Evolutionary conservation across 2,113 vertebrate genomes (phyloP).

Genomic region (Laterallus jamaicensis): DNA sequence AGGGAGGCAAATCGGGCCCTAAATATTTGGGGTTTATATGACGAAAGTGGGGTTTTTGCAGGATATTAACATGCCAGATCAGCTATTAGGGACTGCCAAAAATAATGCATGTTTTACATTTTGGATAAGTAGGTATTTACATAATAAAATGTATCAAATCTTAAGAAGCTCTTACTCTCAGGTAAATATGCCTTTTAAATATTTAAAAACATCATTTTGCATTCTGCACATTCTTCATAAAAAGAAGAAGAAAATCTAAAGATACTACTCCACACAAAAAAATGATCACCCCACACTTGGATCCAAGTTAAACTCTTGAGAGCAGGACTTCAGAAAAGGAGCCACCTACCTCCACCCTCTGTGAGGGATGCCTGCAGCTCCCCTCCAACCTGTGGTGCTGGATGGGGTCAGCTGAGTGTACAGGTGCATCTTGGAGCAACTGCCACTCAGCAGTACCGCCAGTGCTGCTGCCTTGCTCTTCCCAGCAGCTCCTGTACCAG

Average conservation of each 20-base stretch:
- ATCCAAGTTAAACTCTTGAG: not conserved
- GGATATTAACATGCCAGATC: not conserved
- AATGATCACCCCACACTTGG: not conserved
- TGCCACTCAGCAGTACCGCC: too few relatives aligned
- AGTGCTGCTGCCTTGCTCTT: not conserved
- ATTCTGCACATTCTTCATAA: not conserved
- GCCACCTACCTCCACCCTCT: not conserved
- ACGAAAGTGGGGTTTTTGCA: not conserved
- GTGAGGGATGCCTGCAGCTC: not conserved
- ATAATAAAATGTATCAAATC: constrained; percentile 57
- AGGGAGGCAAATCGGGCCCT: not conserved
- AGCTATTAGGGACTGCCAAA: constrained; percentile 20
- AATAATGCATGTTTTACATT: constrained; percentile 38
- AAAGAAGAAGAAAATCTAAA: constrained; percentile 28
- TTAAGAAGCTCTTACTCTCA: constrained; percentile 22
- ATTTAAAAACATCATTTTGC: constrained; percentile 11
- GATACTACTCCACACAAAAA: not conserved
- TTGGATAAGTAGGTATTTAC: constrained; percentile 48
- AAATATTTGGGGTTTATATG: not conserved
- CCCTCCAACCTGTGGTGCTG: not conserved
- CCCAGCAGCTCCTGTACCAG: not conserved
- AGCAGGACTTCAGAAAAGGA: not conserved
- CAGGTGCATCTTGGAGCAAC: not conserved
- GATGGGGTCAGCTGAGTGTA: not conserved
- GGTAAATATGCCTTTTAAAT: constrained; percentile 52